Evolutionary conservation across 1,140 invertebrate genomes (phyloP).

Genomic region (Hylyphantes graminicola): DNA sequence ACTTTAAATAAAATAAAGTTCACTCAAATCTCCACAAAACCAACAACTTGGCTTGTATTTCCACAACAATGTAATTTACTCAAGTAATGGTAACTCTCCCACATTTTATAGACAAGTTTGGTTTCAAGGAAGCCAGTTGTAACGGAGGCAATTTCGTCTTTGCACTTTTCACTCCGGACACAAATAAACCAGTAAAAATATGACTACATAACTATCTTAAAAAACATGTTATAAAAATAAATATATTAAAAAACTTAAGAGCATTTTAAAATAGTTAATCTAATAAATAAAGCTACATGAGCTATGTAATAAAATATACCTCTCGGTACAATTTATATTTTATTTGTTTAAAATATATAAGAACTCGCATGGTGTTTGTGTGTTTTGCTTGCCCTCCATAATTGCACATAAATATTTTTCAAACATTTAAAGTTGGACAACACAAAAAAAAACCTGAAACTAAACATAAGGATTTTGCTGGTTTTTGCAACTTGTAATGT

Average conservation of each 20-base stretch:
- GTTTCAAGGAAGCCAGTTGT: conserved; percentile 17
- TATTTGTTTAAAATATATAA: too few species aligned
- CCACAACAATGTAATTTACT: conserved; percentile 52
- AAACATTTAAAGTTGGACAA: too few species aligned
- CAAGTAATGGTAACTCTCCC: conserved; percentile 54
- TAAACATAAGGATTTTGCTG: too few species aligned
- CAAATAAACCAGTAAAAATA: conserved; percentile 34
- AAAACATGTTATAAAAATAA: conserved; percentile 30
- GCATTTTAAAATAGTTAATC: not conserved
- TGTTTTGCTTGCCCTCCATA: too few species aligned
- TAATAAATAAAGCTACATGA: not conserved
- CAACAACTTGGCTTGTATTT: conserved; percentile 49
- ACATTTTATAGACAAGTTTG: conserved; percentile 48
- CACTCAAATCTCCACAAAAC: conserved; percentile 52
- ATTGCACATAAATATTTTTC: too few species aligned
- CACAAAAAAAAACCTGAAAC: too few species aligned
- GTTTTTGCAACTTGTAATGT: too few species aligned
- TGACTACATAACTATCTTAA: conserved; percentile 39
- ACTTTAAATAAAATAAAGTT: conserved; percentile 53
- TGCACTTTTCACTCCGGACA: conserved; percentile 7
- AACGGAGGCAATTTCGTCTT: conserved; percentile 43
- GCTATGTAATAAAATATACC: not conserved
- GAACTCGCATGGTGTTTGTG: too few species aligned
- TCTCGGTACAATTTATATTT: not conserved
- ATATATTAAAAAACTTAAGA: conserved; percentile 27